Base-by-base conservation (phyloP, 2,888 invertebrate genomes). In the Lasioglossum zephyrum region DNA sequence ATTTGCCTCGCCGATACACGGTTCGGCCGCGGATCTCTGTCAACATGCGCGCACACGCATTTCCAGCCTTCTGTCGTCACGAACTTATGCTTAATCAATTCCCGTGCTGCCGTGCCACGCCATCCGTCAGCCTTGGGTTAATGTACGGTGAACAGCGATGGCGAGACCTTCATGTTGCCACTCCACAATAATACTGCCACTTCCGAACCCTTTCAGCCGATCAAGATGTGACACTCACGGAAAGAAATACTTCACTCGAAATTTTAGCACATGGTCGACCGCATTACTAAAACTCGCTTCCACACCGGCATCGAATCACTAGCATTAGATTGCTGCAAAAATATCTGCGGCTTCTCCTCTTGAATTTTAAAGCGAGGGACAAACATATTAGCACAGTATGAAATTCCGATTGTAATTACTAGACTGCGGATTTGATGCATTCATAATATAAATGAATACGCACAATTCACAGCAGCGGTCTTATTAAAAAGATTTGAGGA, bases 1-100 rank as follows among this genome's bases (percentile, higher is more conserved):
- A 91, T 91, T 86, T 86, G 84, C 82, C 80, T 85, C 69, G 74
- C 70, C 85, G 88, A 88, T 87, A 87, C 82, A 82, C 78, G 47
- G 60, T 41, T 53, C 73, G 53, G 63, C 47, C 72, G 77, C 79
- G 73, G 74, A 81, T 81, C 75, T 39, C 84, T 79, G 86, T 89
- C 90, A 73, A 79, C 84, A 81, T 26, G 79, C 77, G 63, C 63
- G 70, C 57, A 76, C 87, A 90, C 88, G 90, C 90, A 79, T 86
- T 88, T 85, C 87, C 82, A 80, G 84, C 87, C 87, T 81, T 81
- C 82, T 81, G 88, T 89, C 80, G 84, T 87, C 87, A 76, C 87
- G 81, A 83, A 87, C 79, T 84, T 78, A 84, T 81, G 79, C 83
- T 72, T 80, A 83, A 87, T 90, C 87, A 82, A 85, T 84, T 88